Conservation (phyloP, 2,888 invertebrate species). For the Harpagoxenus sublaevis region DNA sequence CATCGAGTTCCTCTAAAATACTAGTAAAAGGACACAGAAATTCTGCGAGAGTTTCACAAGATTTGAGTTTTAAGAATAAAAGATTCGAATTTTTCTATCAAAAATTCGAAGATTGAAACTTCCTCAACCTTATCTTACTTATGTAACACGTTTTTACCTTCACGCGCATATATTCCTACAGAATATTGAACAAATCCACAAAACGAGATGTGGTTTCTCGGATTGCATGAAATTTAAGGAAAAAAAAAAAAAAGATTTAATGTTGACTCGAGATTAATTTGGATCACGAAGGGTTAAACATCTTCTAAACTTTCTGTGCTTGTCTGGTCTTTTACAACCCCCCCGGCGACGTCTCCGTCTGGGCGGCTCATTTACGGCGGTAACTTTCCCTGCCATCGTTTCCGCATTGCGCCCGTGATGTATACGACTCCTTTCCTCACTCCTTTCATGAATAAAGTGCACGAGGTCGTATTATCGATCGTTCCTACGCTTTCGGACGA, state of each 20-base stretch:
- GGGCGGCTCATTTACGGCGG: neutral
- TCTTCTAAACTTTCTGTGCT: neutral
- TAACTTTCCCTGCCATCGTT: slow-evolving; percentile 26
- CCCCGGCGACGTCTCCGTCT: neutral
- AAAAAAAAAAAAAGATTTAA: neutral
- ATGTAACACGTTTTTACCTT: neutral
- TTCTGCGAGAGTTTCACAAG: neutral
- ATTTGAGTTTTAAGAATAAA: neutral
- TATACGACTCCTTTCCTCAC: slow-evolving; percentile 50
- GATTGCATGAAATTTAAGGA: neutral
- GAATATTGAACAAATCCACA: neutral
- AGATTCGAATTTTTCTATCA: neutral
- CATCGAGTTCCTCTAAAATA: neutral
- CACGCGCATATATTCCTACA: neutral
- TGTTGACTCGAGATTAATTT: neutral
- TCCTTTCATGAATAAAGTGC: slow-evolving; percentile 45
- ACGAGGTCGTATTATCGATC: slow-evolving; percentile 59
- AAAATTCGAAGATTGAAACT: neutral
- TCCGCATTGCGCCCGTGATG: slow-evolving; percentile 61
- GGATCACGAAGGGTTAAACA: neutral
- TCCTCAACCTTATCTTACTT: neutral
- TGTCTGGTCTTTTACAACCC: neutral
- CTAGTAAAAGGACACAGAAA: neutral
- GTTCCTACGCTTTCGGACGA: slow-evolving; percentile 26
- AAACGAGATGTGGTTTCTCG: neutral